Evolutionary conservation across 1,140 invertebrate species (phyloP), one percentile per base, ranked within the genome.

Genomic region (Sycobia sp.): DNA sequence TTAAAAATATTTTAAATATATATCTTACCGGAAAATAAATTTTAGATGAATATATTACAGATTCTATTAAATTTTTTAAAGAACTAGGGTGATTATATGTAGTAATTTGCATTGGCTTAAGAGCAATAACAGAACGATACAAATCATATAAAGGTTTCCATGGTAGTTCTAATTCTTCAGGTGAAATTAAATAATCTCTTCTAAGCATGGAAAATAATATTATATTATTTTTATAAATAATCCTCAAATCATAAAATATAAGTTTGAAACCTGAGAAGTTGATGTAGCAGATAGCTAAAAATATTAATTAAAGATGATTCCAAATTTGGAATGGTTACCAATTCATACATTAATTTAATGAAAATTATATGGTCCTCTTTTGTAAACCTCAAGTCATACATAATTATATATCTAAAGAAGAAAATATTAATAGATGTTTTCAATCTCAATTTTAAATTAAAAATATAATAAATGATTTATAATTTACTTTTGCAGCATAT

Each of bases 291-390:
- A 22, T 81, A 81, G n/a, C 80, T 83, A 81, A 90, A 90, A 72
- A 89, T 88, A 66, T 87, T 85, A 29, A 94, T 81, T 63, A 91
- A 82, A 64, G 85, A 84, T 62, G 89, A 85, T 74, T 96, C 92
- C 39, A 94, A 82, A 68, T 92, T 86, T 59, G 91, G 88, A 69
- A 90, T 90, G 11, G 87, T 86, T 5, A 93, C 75, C 34, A 95
- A 73, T 74, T 94, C 89, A 76, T 90, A 93, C 49, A 91, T 84
- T 36, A 97, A 74, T 72, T 94, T 90, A n/a, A 97, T 87, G 20
- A 97, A 86, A n/a, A 84, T 75, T 22, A 97, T 86, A 75, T 98
- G 95, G 77, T 97, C 94, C 70, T 92, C 89, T 80, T 96, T 97
- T 2, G 88, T 89, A 80, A 97, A 96, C 72, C 92, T 92, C 64